These are phyloP conservation scores for Sprattus sprattus DNA, from an alignment of 2,113 vertebrate species.

Conservation along the genomic window DNA sequence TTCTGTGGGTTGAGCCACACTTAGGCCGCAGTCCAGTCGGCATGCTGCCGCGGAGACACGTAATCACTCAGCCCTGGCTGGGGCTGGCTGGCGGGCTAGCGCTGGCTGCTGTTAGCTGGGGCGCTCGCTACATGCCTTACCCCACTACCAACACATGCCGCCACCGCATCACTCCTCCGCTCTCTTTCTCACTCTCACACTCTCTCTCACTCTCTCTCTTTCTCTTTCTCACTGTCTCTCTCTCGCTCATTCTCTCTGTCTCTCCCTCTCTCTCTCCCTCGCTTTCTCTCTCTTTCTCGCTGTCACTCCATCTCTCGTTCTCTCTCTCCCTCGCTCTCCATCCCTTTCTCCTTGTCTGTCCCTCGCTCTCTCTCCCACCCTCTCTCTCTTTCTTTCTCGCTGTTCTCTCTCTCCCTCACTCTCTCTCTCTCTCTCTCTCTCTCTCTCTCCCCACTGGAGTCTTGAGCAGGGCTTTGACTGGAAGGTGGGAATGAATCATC, in stretches of 20 bases:
- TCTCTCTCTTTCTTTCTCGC: too few relatives aligned
- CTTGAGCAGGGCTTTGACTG: background rate
- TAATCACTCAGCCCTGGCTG: slow-evolving; percentile 20
- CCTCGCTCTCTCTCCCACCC: too few relatives aligned
- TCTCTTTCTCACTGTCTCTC: background rate
- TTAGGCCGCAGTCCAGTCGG: slow-evolving; percentile 26
- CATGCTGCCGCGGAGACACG: slow-evolving; percentile 13
- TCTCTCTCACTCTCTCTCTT: background rate
- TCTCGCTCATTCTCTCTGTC: background rate
- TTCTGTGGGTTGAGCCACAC: slow-evolving; percentile 15
- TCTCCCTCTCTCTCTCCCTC: background rate
- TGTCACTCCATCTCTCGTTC: too few relatives aligned
- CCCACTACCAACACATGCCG: background rate
- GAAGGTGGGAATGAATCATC: background rate
- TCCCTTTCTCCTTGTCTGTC: too few relatives aligned
- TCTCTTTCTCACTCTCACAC: background rate
- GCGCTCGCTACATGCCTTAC: background rate
- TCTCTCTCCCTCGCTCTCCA: too few relatives aligned
- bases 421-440: too few relatives aligned
- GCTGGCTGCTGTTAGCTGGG: background rate
- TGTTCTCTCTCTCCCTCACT: too few relatives aligned
- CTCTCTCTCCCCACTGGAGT: background rate
- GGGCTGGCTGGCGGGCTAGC: background rate
- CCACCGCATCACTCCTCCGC: background rate
- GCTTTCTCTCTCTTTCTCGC: too few relatives aligned